Evolutionary conservation across 2,888 invertebrate species (phyloP).

Genomic region (Lepidochrysops patricia): DNA sequence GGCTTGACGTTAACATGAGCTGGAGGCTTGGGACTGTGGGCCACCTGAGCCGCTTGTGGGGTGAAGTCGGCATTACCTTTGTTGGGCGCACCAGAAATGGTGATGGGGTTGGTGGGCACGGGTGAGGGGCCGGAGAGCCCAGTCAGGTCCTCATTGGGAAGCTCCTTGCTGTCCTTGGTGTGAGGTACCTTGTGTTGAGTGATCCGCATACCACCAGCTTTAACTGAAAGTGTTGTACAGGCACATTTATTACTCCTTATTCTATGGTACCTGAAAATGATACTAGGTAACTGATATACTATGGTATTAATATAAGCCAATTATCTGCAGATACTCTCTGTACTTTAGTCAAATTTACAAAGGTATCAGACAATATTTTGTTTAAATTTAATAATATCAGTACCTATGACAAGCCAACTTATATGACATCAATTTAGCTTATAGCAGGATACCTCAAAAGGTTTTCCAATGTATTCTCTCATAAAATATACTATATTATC

Average conservation of each 20-base stretch:
- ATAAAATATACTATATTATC: too few species aligned
- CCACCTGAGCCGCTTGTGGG: slow-evolving; percentile 88
- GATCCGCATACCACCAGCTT: slow-evolving; percentile 94
- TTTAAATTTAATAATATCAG: too few species aligned
- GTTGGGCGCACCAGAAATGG: slow-evolving; percentile 86
- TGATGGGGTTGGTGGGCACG: slow-evolving; percentile 83
- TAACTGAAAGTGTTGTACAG: slow-evolving; percentile 72
- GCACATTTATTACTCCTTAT: not conserved
- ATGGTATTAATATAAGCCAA: too few species aligned
- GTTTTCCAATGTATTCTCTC: too few species aligned
- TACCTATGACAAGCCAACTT: too few species aligned
- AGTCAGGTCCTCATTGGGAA: slow-evolving; percentile 80
- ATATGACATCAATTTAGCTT: too few species aligned
- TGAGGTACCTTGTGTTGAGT: slow-evolving; percentile 88
- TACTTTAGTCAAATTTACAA: not conserved
- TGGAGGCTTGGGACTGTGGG: slow-evolving; percentile 87
- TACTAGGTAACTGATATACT: too few species aligned
- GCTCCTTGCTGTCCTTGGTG: slow-evolving; percentile 77
- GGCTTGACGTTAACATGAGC: slow-evolving; percentile 76
- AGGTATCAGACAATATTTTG: too few species aligned
- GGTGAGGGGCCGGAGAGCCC: slow-evolving; percentile 82
- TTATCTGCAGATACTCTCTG: too few species aligned
- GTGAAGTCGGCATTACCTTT: slow-evolving; percentile 92
- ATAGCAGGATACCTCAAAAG: too few species aligned
- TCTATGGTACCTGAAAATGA: too few species aligned